phyloP scores from a whole-genome alignment of 2,797 vertebrate genomes.

The Coluber constrictor region DNA sequence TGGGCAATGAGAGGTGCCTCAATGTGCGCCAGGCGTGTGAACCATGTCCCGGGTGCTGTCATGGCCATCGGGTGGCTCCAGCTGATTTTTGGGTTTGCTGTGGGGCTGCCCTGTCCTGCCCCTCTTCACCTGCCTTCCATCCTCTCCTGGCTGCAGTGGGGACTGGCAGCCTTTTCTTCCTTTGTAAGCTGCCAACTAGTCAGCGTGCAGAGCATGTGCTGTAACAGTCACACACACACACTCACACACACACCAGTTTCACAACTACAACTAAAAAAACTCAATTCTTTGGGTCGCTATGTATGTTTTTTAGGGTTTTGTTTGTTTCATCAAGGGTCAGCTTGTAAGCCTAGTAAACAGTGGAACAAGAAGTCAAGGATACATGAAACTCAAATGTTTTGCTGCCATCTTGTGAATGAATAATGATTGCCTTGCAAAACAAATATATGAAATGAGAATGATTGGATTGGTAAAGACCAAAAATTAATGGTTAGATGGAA shows the following conservation, averaged over 20 bases:
- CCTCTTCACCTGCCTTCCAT: background rate
- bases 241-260: background rate
- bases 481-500: background rate
- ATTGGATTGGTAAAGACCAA: background rate
- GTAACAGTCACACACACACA: background rate
- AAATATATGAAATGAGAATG: background rate
- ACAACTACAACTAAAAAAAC: background rate
- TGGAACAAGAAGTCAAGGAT: background rate
- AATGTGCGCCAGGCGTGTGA: background rate
- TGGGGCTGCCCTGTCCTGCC: background rate
- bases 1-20: background rate
- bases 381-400: background rate
- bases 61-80: background rate
- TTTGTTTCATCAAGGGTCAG: background rate
- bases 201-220: background rate
- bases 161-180: background rate
- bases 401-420: background rate
- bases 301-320: background rate
- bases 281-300: background rate
- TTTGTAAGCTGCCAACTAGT: background rate
- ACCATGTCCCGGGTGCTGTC: background rate
- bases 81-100: background rate
- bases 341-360: background rate
- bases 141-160: background rate
- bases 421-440: background rate